Percentiles rank a stretch among this genome's conserved stretches.
Conservation (phyloP, 2,113 vertebrate genomes). For the Vidua chalybeata region DNA sequence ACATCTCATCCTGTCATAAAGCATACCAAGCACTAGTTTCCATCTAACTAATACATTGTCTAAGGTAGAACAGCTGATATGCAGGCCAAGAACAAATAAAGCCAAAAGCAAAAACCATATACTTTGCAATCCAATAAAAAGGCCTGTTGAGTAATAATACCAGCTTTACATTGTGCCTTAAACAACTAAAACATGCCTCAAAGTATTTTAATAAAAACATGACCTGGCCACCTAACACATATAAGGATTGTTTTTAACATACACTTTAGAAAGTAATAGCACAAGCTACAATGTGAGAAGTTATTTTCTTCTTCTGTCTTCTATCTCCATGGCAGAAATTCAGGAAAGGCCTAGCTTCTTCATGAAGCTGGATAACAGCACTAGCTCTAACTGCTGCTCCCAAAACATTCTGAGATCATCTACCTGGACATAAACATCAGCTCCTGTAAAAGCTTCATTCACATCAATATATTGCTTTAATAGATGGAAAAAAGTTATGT, state of each 20-base stretch:
- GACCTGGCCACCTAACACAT: neutral
- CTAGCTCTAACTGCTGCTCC: neutral
- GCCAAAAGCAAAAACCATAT: neutral
- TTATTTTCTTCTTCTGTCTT: neutral
- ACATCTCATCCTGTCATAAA: neutral
- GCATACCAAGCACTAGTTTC: neutral
- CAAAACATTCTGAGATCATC: neutral
- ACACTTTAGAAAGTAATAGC: neutral
- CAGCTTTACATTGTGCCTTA: neutral
- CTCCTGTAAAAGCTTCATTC: neutral
- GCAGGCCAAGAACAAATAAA: neutral
- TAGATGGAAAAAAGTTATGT: neutral
- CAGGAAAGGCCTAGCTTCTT: neutral
- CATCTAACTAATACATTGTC: neutral
- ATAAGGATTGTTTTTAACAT: neutral
- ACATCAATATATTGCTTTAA: neutral
- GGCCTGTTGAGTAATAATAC: neutral
- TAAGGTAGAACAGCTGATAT: neutral
- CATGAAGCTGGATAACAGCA: neutral
- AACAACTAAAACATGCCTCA: neutral
- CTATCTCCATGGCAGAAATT: neutral
- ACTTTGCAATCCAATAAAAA: neutral
- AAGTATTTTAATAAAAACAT: neutral
- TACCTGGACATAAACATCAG: neutral
- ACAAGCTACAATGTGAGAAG: neutral